A percentile compares a stretch with the other conserved stretches of the same genome.
phyloP scores from a whole-genome alignment of 2,888 invertebrate genomes.

The Drosophila sordidula region DNA sequence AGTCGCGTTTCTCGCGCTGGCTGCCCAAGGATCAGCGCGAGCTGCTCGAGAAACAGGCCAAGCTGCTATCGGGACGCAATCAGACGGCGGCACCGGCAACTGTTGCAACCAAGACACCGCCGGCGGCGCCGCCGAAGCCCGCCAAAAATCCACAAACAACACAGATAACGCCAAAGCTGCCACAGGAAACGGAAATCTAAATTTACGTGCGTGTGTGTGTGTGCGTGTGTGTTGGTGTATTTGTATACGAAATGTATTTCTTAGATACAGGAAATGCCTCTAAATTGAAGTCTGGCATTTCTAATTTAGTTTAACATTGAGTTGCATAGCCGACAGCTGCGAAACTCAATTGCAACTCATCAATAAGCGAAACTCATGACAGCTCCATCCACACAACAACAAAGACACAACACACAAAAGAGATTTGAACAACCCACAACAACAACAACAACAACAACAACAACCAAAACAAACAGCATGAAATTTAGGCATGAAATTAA shows the following conservation, averaged over 20 bases:
- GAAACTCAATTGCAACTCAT: slow-evolving; percentile 10
- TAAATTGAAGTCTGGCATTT: slow-evolving; percentile 20
- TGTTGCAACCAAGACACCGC: slow-evolving; percentile 29
- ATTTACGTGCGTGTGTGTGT: slow-evolving; percentile 18
- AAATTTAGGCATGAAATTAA: slow-evolving; percentile 53
- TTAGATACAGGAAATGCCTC: slow-evolving; percentile 33
- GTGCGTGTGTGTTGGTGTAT: slow-evolving; percentile 29
- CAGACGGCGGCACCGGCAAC: slow-evolving; percentile 19
- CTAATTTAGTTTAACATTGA: slow-evolving; percentile 6
- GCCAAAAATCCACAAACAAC: slow-evolving; percentile 17
- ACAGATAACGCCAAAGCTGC: slow-evolving; percentile 56
- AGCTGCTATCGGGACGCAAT: slow-evolving; percentile 78
- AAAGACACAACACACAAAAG: slow-evolving; percentile 7
- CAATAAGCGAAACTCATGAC: slow-evolving; percentile 45
- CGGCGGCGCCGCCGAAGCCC: slow-evolving; percentile 25
- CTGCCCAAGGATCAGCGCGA: slow-evolving; percentile 84
- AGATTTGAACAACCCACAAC: slow-evolving; percentile 6
- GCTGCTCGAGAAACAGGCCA: slow-evolving; percentile 84
- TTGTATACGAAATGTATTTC: slow-evolving; percentile 14
- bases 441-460: slow-evolving; percentile 1
- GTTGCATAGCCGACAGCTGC: slow-evolving; percentile 48
- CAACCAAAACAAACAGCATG: slow-evolving; percentile 36
- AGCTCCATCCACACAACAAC: slow-evolving; percentile 26
- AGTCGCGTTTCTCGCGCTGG: slow-evolving; percentile 84
- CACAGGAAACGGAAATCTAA: slow-evolving; percentile 84